These are phyloP conservation scores for Chelon labrosus DNA, from an alignment of 2,797 vertebrate genomes.

Conservation along the genomic window DNA sequence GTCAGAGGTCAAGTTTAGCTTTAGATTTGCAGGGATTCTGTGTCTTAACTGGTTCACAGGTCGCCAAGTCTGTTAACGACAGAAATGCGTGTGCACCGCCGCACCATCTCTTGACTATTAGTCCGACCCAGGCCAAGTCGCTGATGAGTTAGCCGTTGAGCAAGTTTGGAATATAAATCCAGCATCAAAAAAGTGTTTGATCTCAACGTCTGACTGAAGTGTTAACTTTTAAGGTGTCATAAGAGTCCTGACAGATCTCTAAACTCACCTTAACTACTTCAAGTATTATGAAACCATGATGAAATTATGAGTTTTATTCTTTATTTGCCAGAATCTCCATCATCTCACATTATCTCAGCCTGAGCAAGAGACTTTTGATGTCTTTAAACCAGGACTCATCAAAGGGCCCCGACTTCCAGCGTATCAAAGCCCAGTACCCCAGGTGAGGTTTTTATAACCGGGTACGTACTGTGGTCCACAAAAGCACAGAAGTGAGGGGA, in stretches of 20 bases:
- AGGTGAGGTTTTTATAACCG: slow-evolving; percentile 34
- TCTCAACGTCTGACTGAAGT: slow-evolving; percentile 24
- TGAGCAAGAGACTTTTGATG: slow-evolving; percentile 39
- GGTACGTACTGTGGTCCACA: slow-evolving; percentile 8
- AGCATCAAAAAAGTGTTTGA: slow-evolving; percentile 32
- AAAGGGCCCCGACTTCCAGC: slow-evolving; percentile 53
- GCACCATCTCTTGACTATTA: slow-evolving; percentile 1
- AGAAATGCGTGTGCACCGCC: slow-evolving; percentile 8
- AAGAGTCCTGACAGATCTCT: slow-evolving; percentile 28
- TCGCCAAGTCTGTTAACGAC: slow-evolving; percentile 19
- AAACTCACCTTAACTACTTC: slow-evolving; percentile 44
- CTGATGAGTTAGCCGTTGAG: slow-evolving; percentile 6
- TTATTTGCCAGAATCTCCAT: slow-evolving; percentile 26
- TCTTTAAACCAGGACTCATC: slow-evolving; percentile 51
- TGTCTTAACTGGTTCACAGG: background rate
- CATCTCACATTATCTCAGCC: slow-evolving; percentile 38
- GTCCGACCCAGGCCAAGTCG: background rate
- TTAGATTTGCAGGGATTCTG: background rate
- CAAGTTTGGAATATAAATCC: slow-evolving; percentile 31
- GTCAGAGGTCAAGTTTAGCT: slow-evolving; percentile 21
- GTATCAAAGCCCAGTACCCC: slow-evolving; percentile 28
- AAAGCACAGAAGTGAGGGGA: slow-evolving; percentile 11
- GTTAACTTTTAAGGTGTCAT: slow-evolving; percentile 22
- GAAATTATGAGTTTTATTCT: slow-evolving; percentile 46
- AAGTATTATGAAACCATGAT: slow-evolving; percentile 64